These are phyloP conservation scores for Cataglyphis altisquamis DNA, from an alignment of 2,888 invertebrate species.

Conservation along the genomic window DNA sequence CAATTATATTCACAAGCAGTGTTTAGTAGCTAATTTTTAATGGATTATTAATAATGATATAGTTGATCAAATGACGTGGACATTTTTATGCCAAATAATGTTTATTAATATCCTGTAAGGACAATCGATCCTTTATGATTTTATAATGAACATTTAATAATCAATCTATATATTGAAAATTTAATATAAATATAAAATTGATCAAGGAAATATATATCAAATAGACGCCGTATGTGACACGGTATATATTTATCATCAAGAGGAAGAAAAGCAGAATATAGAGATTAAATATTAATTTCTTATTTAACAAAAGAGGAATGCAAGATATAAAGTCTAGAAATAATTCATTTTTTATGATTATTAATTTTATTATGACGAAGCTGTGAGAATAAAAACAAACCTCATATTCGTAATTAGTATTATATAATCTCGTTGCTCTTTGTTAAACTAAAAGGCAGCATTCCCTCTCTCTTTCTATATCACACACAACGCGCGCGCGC, in stretches of 20 bases:
- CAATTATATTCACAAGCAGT: constrained; percentile 12
- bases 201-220: neutral
- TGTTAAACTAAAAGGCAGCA: neutral
- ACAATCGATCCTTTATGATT: constrained; percentile 19
- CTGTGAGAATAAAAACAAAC: constrained; percentile 26
- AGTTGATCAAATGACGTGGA: neutral
- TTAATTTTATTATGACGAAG: constrained; percentile 24
- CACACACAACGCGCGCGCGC: no score
- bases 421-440: neutral
- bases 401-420: constrained; percentile 19
- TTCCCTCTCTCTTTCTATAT: neutral
- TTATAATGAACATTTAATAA: constrained; percentile 13
- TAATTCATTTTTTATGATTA: neutral
- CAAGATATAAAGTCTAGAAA: neutral
- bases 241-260: constrained; percentile 13
- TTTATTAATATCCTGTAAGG: neutral
- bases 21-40: constrained; percentile 36
- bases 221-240: neutral
- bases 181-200: neutral
- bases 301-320: neutral
- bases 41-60: constrained; percentile 32
- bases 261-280: neutral
- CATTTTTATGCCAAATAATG: neutral
- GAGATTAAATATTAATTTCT: constrained; percentile 9
- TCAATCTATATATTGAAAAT: constrained; percentile 16